Percentiles rank a stretch among this genome's conserved stretches.
Conservation (phyloP, 2,113 vertebrate species). For the Rhadina sibilatrix region DNA sequence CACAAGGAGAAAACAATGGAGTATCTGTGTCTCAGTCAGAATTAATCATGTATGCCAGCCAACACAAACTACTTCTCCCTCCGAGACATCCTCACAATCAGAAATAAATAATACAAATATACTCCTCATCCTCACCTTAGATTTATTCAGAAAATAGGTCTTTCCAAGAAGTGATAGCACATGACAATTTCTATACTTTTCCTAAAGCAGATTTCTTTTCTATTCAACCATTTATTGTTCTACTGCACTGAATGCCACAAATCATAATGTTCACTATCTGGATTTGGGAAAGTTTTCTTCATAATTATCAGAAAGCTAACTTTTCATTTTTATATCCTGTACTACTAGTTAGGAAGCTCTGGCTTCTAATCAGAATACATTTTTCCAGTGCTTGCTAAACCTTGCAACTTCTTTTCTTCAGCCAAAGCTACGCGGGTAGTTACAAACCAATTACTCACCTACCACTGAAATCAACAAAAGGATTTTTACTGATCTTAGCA, state of each 20-base stretch:
- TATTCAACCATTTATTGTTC: background rate
- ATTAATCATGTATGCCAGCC: background rate
- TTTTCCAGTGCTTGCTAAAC: background rate
- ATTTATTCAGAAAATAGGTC: conserved; percentile 42
- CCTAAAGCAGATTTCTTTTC: background rate
- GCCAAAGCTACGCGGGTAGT: background rate
- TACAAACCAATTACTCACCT: background rate
- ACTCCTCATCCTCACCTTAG: background rate
- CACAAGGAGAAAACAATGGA: conserved; percentile 21
- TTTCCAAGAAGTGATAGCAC: conserved; percentile 26
- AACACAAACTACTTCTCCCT: background rate
- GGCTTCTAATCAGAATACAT: conserved; percentile 2
- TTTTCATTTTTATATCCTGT: background rate
- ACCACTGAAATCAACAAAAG: background rate
- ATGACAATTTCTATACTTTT: conserved; percentile 24
- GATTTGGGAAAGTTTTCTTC: background rate
- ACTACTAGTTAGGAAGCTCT: background rate
- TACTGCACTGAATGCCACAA: conserved; percentile 12
- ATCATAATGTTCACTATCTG: background rate
- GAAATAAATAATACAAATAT: conserved; percentile 27
- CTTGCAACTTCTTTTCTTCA: background rate
- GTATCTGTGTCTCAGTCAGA: background rate
- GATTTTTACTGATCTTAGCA: background rate
- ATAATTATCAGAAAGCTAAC: background rate
- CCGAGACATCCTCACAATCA: background rate